Percentiles rank a stretch among this genome's conserved stretches.
Evolutionary conservation across 2,888 invertebrate species (phyloP).

Genomic region (Pseudococcus longispinus): DNA sequence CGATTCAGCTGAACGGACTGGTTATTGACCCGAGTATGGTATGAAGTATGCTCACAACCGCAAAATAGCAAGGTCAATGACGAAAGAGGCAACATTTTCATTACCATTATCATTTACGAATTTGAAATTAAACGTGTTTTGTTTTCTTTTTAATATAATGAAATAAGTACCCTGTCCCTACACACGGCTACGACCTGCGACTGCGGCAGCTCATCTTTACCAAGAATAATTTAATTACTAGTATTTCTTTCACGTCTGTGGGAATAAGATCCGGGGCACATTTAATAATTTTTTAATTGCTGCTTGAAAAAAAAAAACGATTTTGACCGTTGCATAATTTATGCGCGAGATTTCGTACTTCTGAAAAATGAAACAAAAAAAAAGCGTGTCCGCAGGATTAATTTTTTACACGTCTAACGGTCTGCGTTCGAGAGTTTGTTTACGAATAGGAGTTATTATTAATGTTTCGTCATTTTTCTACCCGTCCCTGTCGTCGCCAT

Average conservation of each 20-base stretch:
- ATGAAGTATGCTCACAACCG: constrained; percentile 39
- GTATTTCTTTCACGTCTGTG: constrained; percentile 23
- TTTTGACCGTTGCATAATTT: not conserved
- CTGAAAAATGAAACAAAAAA: not conserved
- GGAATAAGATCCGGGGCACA: not conserved
- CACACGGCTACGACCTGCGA: not conserved
- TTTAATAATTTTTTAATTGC: not conserved
- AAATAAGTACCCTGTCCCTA: not conserved
- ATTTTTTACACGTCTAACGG: constrained; percentile 8
- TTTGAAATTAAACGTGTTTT: constrained; percentile 22
- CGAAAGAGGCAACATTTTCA: constrained; percentile 45
- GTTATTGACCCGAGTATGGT: constrained; percentile 47
- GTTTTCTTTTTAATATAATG: constrained; percentile 41
- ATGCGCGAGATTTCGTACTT: not conserved
- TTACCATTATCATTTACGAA: constrained; percentile 32
- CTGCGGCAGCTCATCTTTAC: not conserved
- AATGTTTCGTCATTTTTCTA: constrained; percentile 28
- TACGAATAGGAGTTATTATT: constrained; percentile 9
- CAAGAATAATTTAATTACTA: not conserved
- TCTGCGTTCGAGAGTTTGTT: not conserved
- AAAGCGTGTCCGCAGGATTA: not conserved
- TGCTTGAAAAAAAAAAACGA: not conserved
- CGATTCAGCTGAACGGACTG: constrained; percentile 43
- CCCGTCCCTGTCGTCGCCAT: not conserved
- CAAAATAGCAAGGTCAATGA: constrained; percentile 53